phyloP scores from a whole-genome alignment of 2,888 invertebrate genomes.

The Adela reaumurella region DNA sequence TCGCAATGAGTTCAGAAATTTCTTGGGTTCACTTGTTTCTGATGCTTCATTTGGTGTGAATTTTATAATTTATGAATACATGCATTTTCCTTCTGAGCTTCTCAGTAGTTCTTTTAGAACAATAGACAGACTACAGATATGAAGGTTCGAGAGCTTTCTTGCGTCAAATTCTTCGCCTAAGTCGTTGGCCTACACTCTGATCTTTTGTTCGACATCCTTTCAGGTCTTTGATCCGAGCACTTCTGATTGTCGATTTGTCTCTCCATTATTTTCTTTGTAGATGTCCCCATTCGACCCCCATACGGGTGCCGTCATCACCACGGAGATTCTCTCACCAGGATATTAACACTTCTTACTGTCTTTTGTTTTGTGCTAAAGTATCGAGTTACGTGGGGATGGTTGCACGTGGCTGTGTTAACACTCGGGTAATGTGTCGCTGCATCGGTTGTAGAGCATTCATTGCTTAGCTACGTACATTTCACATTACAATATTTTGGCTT shows the following conservation, averaged over 20 bases:
- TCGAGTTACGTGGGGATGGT: conserved; percentile 24
- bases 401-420: conserved; percentile 2
- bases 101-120: too few relatives aligned
- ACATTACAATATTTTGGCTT: neutral
- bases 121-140: too few relatives aligned
- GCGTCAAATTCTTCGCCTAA: too few relatives aligned
- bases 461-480: neutral
- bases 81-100: too few relatives aligned
- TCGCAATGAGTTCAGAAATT: conserved; percentile 30
- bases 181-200: neutral
- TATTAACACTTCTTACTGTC: conserved; percentile 48
- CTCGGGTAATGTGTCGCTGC: neutral
- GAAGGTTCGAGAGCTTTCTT: too few relatives aligned
- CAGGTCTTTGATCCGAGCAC: neutral
- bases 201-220: neutral
- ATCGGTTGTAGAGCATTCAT: neutral
- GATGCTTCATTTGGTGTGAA: neutral
- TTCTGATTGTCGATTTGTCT: neutral
- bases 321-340: conserved; percentile 29
- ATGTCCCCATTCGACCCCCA: conserved; percentile 10
- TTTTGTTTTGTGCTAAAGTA: conserved; percentile 39
- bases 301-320: conserved; percentile 38
- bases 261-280: neutral
- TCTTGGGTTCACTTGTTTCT: conserved; percentile 1
- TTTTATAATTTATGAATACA: too few relatives aligned